phyloP scores from a whole-genome alignment of 2,797 vertebrate genomes.

The Pelodytes ibericus region DNA sequence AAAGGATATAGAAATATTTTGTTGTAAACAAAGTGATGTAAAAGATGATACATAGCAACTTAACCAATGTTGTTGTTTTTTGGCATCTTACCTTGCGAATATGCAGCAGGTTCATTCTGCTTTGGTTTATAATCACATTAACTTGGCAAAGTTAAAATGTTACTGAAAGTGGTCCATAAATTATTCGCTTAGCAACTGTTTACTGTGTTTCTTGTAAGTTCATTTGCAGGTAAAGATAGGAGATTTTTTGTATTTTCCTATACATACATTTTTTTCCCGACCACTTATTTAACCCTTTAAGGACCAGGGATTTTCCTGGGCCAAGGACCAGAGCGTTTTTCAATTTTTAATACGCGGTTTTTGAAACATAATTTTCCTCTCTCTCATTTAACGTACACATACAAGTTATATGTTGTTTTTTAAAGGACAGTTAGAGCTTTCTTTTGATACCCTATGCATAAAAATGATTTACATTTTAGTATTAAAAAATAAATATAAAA shows the following conservation, averaged over 20 bases:
- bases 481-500: no score
- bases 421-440: no score
- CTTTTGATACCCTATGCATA: no score
- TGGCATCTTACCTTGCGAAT: neutral
- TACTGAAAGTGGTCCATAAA: neutral
- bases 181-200: slow-evolving; percentile 3
- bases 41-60: neutral
- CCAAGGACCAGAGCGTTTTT: no score
- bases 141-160: neutral
- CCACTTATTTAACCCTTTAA: no score
- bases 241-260: neutral
- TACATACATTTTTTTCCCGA: neutral
- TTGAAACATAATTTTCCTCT: no score
- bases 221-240: neutral
- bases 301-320: no score
- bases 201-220: neutral
- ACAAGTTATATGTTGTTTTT: no score
- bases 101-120: neutral
- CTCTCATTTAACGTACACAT: no score
- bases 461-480: no score
- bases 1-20: neutral
- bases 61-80: neutral
- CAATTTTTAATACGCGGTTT: neutral
- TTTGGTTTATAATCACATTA: slow-evolving; percentile 3
- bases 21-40: neutral